Base-by-base conservation (phyloP, 2,113 vertebrate genomes). In the Numenius arquata region DNA sequence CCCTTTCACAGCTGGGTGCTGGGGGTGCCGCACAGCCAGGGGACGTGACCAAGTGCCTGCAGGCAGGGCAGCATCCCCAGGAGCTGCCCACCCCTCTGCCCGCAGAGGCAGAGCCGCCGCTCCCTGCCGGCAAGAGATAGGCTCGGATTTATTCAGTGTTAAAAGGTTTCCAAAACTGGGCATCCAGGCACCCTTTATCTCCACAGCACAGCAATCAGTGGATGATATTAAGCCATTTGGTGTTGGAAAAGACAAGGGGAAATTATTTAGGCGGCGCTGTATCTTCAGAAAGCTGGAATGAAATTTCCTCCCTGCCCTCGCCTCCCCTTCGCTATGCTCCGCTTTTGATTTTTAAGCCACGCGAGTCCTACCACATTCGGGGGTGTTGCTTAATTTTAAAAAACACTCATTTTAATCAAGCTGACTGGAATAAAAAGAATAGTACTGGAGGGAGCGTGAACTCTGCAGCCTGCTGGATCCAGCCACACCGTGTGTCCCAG, bases 351-450 rank as follows among this genome's bases (percentile, higher is more conserved):
- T 83, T 62, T 41, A 70, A 90, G 88, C 84, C 75, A 72, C 21
- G 2, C 5, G 2, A 94, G 79, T 47, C 90, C 74, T 72, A 56
- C 86, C 2, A 4, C 65, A 8, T 50, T 59, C 5, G 50, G 86
- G 88, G 90, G 88, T 56, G 93, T 90, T 78, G 83, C 78, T 75
- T 93, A 92, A 74, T 88, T 93, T 90, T 84, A 95, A 92, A 96
- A 96, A 94, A 78, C 86, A 78, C 25, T 81, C 56, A 56, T 86
- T 92, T 94, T 79, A 86, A 94, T 96, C 92, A 94, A 84, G 73
- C 36, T 84, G 72, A 77, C 90, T 1, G 8, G 88, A 83, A 91
- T 74, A 83, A 93, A 83, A 94, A 47, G 47, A 85, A 79, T 47
- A 79, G 74, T 56, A 67, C 41, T 26, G n/a, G 93, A 71, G 82